Conservation (phyloP, 2,888 invertebrate species). For the Chrysodeixis includens region DNA sequence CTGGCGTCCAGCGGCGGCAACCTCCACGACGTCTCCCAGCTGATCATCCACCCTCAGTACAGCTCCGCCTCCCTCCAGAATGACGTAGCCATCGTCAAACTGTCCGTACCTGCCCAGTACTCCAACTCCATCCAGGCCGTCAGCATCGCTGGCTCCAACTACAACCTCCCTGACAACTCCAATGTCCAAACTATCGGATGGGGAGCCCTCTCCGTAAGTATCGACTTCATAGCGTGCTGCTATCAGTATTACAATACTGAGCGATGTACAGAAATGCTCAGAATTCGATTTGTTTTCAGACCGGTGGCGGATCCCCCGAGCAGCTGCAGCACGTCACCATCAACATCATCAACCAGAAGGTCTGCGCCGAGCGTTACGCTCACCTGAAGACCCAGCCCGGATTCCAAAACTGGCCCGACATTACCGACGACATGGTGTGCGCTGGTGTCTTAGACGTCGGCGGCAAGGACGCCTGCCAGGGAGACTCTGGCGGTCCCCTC, state of each 20-base stretch:
- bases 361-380: constrained; percentile 73
- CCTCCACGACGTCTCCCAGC: constrained; percentile 42
- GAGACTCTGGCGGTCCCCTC: constrained; percentile 77
- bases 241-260: background rate
- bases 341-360: constrained; percentile 69
- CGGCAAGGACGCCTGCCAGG: constrained; percentile 68
- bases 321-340: constrained; percentile 68
- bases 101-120: constrained; percentile 52
- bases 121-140: constrained; percentile 54
- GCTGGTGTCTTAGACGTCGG: constrained; percentile 74
- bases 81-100: constrained; percentile 70
- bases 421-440: constrained; percentile 77
- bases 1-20: constrained; percentile 60
- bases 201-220: constrained; percentile 66
- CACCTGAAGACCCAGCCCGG: constrained; percentile 60
- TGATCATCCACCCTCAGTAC: constrained; percentile 63
- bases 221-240: background rate
- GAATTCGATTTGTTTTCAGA: constrained; percentile 47
- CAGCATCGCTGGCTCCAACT: constrained; percentile 61
- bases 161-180: constrained; percentile 55
- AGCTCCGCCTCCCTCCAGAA: constrained; percentile 45
- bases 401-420: constrained; percentile 57
- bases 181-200: constrained; percentile 65
- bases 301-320: constrained; percentile 54
- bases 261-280: background rate